Evolutionary conservation across 2,797 vertebrate species (phyloP).

Genomic region (Aphelocoma californica): DNA sequence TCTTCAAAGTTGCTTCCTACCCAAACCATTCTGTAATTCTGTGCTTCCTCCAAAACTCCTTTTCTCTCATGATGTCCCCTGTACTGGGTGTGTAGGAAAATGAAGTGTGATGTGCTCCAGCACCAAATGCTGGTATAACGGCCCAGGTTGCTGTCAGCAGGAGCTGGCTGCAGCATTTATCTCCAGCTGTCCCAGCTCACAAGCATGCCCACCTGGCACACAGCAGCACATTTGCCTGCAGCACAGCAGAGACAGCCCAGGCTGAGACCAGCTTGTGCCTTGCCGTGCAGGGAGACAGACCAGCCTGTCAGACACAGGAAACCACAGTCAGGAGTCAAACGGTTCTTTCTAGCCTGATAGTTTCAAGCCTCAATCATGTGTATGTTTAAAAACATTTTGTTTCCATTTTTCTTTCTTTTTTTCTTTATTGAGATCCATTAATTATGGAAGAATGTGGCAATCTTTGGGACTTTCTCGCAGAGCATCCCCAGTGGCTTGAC

Average conservation of each 20-base stretch:
- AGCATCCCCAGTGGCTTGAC: neutral
- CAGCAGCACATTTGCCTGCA: neutral
- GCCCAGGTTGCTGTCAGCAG: neutral
- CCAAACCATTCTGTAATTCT: neutral
- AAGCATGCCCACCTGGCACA: neutral
- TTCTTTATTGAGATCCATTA: neutral
- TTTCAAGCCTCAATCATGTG: neutral
- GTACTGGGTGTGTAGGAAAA: neutral
- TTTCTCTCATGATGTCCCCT: neutral
- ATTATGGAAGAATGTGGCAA: neutral
- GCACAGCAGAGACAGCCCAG: neutral
- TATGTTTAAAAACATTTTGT: neutral
- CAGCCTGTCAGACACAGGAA: neutral
- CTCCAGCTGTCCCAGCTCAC: neutral
- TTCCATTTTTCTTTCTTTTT: neutral
- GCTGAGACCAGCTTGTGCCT: neutral
- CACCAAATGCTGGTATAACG: neutral
- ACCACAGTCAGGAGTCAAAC: neutral
- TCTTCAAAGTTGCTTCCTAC: neutral
- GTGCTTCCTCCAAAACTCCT: neutral
- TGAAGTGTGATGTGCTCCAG: neutral
- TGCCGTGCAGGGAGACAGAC: neutral
- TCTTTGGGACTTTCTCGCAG: accelerated
- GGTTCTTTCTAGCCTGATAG: neutral
- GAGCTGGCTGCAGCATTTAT: neutral